Conservation (phyloP, 1,140 invertebrate genomes). For the Drosophila busckii region DNA sequence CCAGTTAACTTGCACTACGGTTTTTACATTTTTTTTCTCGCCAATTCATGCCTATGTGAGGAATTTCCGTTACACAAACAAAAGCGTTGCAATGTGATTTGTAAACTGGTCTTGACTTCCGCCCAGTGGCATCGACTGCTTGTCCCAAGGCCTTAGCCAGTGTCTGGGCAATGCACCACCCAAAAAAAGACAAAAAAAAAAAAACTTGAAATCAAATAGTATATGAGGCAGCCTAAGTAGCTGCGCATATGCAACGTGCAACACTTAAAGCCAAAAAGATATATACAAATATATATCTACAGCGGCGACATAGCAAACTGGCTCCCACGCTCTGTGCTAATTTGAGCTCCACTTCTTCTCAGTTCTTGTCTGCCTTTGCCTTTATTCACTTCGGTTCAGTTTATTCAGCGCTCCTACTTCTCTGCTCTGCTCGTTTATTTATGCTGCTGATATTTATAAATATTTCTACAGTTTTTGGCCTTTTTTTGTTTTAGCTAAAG, state of each 20-base stretch:
- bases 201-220: not conserved
- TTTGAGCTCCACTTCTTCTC: slow-evolving; percentile 69
- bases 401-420: slow-evolving; percentile 16
- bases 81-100: not conserved
- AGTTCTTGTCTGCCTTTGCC: slow-evolving; percentile 4
- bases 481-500: slow-evolving; percentile 28
- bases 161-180: slow-evolving; percentile 35
- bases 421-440: slow-evolving; percentile 19
- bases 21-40: not conserved
- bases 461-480: slow-evolving; percentile 53
- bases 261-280: slow-evolving; percentile 21
- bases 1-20: not conserved
- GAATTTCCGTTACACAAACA: slow-evolving; percentile 55
- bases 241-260: slow-evolving; percentile 7
- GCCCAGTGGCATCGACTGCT: slow-evolving; percentile 32
- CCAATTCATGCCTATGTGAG: slow-evolving; percentile 33
- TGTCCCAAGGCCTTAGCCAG: slow-evolving; percentile 61
- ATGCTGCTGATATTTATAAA: slow-evolving; percentile 60
- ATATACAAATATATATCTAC: slow-evolving; percentile 1
- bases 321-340: slow-evolving; percentile 75
- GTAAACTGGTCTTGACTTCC: slow-evolving; percentile 59
- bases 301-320: slow-evolving; percentile 42
- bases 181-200: slow-evolving; percentile 7
- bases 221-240: no score
- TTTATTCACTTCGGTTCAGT: slow-evolving; percentile 9